phyloP scores from a whole-genome alignment of 2,888 invertebrate genomes.

The Macaria notata region DNA sequence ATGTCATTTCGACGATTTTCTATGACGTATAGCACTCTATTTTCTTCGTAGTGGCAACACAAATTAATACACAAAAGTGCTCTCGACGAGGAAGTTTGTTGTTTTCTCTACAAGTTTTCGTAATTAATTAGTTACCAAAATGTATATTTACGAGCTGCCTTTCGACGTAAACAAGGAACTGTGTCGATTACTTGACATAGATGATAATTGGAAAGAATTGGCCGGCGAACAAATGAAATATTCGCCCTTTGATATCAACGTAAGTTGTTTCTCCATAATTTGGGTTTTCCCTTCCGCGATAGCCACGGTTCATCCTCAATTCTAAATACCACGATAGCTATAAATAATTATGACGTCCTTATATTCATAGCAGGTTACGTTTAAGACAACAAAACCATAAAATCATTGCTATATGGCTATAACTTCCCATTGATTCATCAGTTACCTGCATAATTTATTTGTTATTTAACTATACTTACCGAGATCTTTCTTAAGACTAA shows the following conservation, averaged over 20 bases:
- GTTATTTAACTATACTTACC: too few relatives aligned
- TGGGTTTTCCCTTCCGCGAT: conserved; percentile 47
- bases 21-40: too few relatives aligned
- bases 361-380: not conserved
- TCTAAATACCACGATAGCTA: conserved; percentile 3
- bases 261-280: conserved; percentile 47
- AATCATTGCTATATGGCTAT: too few relatives aligned
- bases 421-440: too few relatives aligned
- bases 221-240: conserved; percentile 87
- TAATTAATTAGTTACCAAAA: conserved; percentile 32
- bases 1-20: too few relatives aligned
- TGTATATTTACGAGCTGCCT: conserved; percentile 89
- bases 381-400: too few relatives aligned
- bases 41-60: too few relatives aligned
- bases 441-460: too few relatives aligned
- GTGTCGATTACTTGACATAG: conserved; percentile 89
- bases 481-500: too few relatives aligned
- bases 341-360: not conserved
- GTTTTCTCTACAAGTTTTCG: not conserved
- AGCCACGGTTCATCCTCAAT: conserved; percentile 10
- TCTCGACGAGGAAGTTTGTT: not conserved
- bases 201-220: conserved; percentile 90
- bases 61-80: too few relatives aligned
- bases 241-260: conserved; percentile 81
- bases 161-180: conserved; percentile 85